A percentile compares a stretch with the other conserved stretches of the same genome.
These are phyloP conservation scores for Lepilemur septentrionalis DNA, from an alignment of 2,797 vertebrate species.

Conservation along the genomic window DNA sequence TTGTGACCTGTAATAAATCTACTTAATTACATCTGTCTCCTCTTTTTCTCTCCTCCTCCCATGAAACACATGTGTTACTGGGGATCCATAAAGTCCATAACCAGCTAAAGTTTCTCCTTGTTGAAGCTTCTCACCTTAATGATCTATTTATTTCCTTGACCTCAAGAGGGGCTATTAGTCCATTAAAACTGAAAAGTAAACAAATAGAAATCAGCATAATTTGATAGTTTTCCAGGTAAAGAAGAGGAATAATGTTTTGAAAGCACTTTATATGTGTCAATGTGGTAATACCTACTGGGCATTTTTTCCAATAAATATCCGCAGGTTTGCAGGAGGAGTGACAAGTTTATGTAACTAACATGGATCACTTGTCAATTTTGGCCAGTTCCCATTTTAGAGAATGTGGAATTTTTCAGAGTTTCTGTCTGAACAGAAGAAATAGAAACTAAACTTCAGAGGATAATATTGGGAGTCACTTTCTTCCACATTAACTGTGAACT, in stretches of 20 bases:
- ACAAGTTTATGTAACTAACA: not conserved
- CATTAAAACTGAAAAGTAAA: constrained; percentile 26
- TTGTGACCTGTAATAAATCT: not conserved
- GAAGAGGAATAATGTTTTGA: not conserved
- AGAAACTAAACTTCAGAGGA: not conserved
- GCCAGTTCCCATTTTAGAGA: not conserved
- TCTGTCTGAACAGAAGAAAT: not conserved
- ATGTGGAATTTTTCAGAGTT: not conserved
- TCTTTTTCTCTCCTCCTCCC: not conserved
- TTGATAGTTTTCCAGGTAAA: not conserved
- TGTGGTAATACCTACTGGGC: not conserved
- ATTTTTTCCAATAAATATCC: not conserved
- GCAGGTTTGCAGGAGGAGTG: not conserved
- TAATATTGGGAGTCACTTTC: not conserved
- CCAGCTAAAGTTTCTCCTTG: not conserved
- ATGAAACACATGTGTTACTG: not conserved
- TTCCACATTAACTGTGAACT: not conserved
- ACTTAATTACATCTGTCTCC: not conserved
- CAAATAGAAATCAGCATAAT: not conserved
- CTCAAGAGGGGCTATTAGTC: not conserved
- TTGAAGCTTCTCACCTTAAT: not conserved
- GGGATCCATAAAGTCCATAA: not conserved
- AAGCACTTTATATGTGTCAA: not conserved
- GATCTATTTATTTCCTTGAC: not conserved
- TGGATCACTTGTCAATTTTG: not conserved